A percentile compares a stretch with the other conserved stretches of the same genome.
phyloP scores from a whole-genome alignment of 2,888 invertebrate genomes.

The Agelastica alni region DNA sequence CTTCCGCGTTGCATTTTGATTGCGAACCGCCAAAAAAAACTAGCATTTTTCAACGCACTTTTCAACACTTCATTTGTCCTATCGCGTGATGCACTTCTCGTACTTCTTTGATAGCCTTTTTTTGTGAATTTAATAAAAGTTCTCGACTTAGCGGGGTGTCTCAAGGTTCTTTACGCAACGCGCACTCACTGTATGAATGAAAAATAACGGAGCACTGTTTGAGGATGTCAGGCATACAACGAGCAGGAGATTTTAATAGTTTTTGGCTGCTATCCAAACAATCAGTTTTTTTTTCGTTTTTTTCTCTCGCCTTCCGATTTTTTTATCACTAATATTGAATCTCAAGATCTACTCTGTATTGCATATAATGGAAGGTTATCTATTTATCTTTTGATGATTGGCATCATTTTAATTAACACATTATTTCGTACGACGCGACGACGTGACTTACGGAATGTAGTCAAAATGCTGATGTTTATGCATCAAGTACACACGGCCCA shows the following conservation, averaged over 20 bases:
- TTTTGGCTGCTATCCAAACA: constrained; percentile 9
- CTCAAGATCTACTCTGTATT: neutral
- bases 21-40: neutral
- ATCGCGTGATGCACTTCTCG: neutral
- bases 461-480: neutral
- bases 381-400: constrained; percentile 3
- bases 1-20: constrained; percentile 39
- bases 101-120: no score
- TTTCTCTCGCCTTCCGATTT: constrained; percentile 17
- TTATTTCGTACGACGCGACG: neutral
- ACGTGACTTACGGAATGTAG: constrained; percentile 1
- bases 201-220: constrained; percentile 5
- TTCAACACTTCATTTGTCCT: neutral
- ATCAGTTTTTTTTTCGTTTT: constrained; percentile 1
- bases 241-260: constrained; percentile 16
- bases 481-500: neutral
- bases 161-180: constrained; percentile 18
- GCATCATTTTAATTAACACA: neutral
- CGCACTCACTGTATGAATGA: constrained; percentile 7
- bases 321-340: neutral
- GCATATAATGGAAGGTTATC: no score
- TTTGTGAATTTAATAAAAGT: no score
- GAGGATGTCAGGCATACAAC: constrained; percentile 5
- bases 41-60: constrained; percentile 17
- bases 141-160: no score